These are phyloP conservation scores for Lacerta bilineata DNA, from an alignment of 2,797 vertebrate genomes.

Conservation along the genomic window DNA sequence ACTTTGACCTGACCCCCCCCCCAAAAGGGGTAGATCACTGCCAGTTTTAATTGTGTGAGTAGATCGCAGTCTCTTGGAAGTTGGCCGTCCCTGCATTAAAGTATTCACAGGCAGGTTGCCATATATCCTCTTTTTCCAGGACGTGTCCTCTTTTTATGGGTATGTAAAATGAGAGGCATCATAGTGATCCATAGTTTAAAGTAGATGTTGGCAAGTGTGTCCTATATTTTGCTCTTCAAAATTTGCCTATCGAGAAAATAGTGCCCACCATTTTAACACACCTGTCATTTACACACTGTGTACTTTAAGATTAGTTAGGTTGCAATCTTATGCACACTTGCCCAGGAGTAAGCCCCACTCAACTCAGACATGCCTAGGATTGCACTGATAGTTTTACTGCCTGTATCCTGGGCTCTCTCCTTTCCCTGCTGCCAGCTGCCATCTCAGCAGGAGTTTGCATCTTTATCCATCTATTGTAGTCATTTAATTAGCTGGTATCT, in stretches of 20 bases:
- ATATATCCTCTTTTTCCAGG: too few relatives aligned
- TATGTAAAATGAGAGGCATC: too few relatives aligned
- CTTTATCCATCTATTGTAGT: conserved; percentile 23
- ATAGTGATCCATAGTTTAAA: too few relatives aligned
- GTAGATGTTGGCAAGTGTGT: too few relatives aligned
- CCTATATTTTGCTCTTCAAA: too few relatives aligned
- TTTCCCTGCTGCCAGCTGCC: neutral
- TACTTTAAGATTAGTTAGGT: conserved; percentile 19
- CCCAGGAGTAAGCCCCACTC: neutral
- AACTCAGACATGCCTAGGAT: neutral
- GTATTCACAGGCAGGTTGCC: too few relatives aligned
- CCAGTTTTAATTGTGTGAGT: too few relatives aligned
- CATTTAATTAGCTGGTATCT: conserved; percentile 28
- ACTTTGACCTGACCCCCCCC: too few relatives aligned
- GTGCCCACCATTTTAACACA: neutral
- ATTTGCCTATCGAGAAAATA: neutral
- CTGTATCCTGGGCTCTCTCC: neutral
- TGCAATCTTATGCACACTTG: neutral
- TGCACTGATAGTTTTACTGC: neutral
- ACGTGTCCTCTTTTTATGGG: too few relatives aligned
- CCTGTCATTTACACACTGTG: neutral
- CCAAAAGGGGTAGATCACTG: too few relatives aligned
- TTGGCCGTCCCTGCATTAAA: too few relatives aligned
- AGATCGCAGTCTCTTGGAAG: too few relatives aligned
- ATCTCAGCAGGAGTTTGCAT: conserved; percentile 9